Evolutionary conservation across 2,888 invertebrate species (phyloP).

Genomic region (Himalopsyche tibetana): DNA sequence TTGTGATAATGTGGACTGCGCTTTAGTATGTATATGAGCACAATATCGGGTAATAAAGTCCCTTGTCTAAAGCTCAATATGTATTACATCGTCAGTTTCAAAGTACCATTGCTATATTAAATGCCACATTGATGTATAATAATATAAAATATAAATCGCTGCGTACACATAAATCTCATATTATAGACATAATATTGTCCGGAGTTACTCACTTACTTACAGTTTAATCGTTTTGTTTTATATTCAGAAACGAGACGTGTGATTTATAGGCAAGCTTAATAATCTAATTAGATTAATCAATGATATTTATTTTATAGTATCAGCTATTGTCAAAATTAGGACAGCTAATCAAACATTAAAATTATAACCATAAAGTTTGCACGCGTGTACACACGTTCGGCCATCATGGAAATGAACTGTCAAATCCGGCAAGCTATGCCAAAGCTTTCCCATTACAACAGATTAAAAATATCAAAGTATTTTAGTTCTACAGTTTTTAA

Average conservation of each 20-base stretch:
- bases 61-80: slow-evolving; percentile 40
- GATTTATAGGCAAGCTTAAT: neutral
- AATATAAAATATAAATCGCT: slow-evolving; percentile 3
- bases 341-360: too few relatives aligned
- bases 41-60: slow-evolving; percentile 42
- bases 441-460: too few relatives aligned
- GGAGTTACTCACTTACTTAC: neutral
- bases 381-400: too few relatives aligned
- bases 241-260: neutral
- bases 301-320: neutral
- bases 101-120: slow-evolving; percentile 38
- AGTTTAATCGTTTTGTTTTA: too few relatives aligned
- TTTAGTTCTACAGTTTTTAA: too few relatives aligned
- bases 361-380: too few relatives aligned
- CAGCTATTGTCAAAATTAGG: neutral
- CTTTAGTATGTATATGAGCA: slow-evolving; percentile 27
- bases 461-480: too few relatives aligned
- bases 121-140: slow-evolving; percentile 42
- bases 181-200: slow-evolving; percentile 39
- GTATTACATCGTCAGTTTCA: slow-evolving; percentile 42
- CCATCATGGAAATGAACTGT: too few relatives aligned
- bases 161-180: slow-evolving; percentile 9
- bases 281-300: slow-evolving; percentile 16
- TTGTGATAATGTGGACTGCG: neutral
- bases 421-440: too few relatives aligned